Base-by-base conservation (phyloP, 2,888 invertebrate species). In the Erebia epiphron region DNA sequence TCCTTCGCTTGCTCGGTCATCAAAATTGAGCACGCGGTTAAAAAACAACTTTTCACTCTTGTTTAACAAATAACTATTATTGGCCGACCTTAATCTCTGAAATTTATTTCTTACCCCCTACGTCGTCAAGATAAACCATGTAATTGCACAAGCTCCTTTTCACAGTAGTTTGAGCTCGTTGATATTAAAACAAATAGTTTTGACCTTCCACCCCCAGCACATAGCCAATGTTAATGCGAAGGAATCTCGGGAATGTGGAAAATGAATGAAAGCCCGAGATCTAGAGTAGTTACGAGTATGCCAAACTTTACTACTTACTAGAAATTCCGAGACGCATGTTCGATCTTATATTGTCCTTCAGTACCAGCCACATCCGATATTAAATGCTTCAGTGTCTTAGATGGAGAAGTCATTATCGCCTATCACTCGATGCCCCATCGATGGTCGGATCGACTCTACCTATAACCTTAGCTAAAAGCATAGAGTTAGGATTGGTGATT, bases 201-300 rank as follows among this genome's bases (percentile, higher is more conserved):
- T 69, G 21, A 69, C 65, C 65, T 66, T 66, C 56, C 11, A 35
- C 18, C 41, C 14, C 65, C 14, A 7, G 18, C 26, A 67, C 26
- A 64, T 57, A 52, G 63, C 62, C 9, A 21, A 60, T 68, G 66
- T 46, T 68, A 68, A 61, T 66, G 35, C 18, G 49, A 46, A 68
- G 73, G 70, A 64, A 60, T 73, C 63, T 54, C 11, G 43, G 61
- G 69, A 72, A 73, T 72, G 71, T 61, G 49, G 64, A 66, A 73
- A 64, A 68, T 71, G 71, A 76, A 71, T 68, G 54, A 46, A n/a
- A 49, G 49, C 26, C 26, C 41, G 67, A 66, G 57, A 68, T 11
- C 41, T 64, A 66, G 57, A 70, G 71, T 68, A 64, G 69, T 75
- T 73, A 72, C 68, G 61, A 68, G 61, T 70, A 67, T 72, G 65